Conservation (phyloP, 2,888 invertebrate species). For the Monochamus alternatus region DNA sequence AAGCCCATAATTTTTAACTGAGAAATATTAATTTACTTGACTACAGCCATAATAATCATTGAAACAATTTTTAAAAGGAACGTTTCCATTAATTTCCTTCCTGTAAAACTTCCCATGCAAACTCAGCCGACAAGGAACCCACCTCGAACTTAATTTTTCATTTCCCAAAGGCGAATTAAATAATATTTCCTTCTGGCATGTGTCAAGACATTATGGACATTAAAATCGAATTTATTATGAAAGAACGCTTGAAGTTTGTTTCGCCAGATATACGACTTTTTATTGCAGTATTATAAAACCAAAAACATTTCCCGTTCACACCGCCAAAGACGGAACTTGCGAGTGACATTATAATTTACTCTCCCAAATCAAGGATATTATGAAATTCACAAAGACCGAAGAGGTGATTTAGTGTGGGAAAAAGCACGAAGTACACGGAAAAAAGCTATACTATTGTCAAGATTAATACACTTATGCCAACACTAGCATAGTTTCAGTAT, state of each 20-base stretch:
- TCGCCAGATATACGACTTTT: slow-evolving; percentile 29
- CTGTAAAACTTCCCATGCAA: neutral
- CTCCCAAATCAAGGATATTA: slow-evolving; percentile 10
- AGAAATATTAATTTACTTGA: no score
- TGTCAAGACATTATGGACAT: slow-evolving; percentile 22
- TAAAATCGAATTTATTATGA: slow-evolving; percentile 18
- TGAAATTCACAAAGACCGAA: slow-evolving; percentile 2
- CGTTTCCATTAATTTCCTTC: no score
- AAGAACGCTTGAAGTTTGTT: slow-evolving; percentile 21
- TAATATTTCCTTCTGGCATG: slow-evolving; percentile 8
- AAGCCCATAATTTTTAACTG: no score
- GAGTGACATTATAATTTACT: slow-evolving; percentile 42
- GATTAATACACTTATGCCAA: no score
- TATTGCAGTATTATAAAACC: slow-evolving; percentile 20
- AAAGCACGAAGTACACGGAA: neutral
- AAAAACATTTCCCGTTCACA: slow-evolving; percentile 27
- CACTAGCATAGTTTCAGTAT: no score
- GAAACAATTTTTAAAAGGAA: no score
- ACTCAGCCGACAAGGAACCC: neutral
- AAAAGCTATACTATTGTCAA: no score
- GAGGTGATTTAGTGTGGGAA: slow-evolving; percentile 4
- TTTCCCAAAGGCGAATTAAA: slow-evolving; percentile 9
- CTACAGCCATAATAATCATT: no score
- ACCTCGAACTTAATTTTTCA: neutral
- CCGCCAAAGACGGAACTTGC: slow-evolving; percentile 18